Evolutionary conservation across 2,797 vertebrate genomes (phyloP), one percentile per base, ranked within the genome.

Genomic region (Schizothorax lantsangensis): DNA sequence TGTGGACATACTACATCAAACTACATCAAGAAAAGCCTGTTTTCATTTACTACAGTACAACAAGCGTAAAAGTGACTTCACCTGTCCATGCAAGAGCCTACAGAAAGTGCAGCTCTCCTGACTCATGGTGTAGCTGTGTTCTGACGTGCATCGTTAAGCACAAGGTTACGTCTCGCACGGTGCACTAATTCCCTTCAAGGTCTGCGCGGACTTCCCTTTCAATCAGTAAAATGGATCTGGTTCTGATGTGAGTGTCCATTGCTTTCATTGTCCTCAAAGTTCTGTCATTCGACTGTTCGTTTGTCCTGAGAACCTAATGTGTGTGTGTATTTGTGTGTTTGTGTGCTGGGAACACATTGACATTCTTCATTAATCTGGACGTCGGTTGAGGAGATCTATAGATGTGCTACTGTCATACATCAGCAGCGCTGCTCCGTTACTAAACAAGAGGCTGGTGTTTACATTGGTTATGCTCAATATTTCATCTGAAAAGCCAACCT

Each of bases 101-200:
- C 26, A 57, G 23, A 54, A 54, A 40, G 26, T 15, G 43, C 17
- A 21, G 14, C 43, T 57, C 64, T 33, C 52, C 26, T 45, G 79
- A 84, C 74, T 74, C 78, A 71, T 62, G 45, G 43, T 45, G 66
- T 79, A 57, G 62, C 87, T 47, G 81, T 19, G 40, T 72, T 79
- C 72, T 64, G 78, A 15, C 62, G 75, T 68, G 52, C 86, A 75
- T 84, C 54, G 40, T 71, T 83, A 81, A 84, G 57, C 30, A 12
- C 36, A 84, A 79, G 88, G 78, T 83, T 73, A 86, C n/a, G 49
- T 72, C 84, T 88, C 82, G n/a, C 21, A 66, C 64, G 57, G 26
- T 30, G 57, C 72, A 78, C 77, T 88, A 88, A 89, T 89, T 87
- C 86, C 78, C 72, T 84, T 89, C 84, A 90, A 90, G 88, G 84